phyloP scores from a whole-genome alignment of 1,140 invertebrate species.

The Conopomorpha cramerella region DNA sequence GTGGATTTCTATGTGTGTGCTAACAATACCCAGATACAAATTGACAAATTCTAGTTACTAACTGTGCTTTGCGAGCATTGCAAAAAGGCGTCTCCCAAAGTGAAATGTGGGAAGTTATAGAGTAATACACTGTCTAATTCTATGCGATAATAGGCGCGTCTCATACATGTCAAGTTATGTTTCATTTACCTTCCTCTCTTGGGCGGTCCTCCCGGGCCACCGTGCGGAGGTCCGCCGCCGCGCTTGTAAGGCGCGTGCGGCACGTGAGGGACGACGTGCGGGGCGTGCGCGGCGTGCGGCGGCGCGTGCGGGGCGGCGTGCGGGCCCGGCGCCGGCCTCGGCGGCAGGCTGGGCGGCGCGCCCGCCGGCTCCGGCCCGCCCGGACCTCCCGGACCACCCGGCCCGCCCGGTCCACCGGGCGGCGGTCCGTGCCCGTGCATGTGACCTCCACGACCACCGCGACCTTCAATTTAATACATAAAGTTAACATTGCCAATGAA shows the following conservation, averaged over 20 bases:
- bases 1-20: too few species aligned
- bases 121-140: background rate
- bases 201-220: conserved; percentile 32
- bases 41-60: background rate
- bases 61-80: background rate
- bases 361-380: conserved; percentile 1
- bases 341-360: conserved; percentile 9
- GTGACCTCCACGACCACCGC: conserved; percentile 28
- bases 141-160: too few species aligned
- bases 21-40: too few species aligned
- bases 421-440: too few species aligned
- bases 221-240: conserved; percentile 32
- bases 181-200: conserved; percentile 35
- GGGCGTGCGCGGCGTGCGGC: conserved; percentile 11
- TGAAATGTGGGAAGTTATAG: too few species aligned
- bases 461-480: too few species aligned
- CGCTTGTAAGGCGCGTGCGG: conserved; percentile 29
- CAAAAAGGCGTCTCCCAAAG: too few species aligned
- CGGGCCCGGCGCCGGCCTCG: conserved; percentile 10
- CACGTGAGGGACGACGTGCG: too few species aligned
- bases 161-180: too few species aligned
- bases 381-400: conserved; percentile 4
- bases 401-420: too few species aligned
- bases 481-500: too few species aligned
- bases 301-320: conserved; percentile 10